Evolutionary conservation across 2,113 vertebrate species (phyloP).

Genomic region (Aegotheles bennettii): DNA sequence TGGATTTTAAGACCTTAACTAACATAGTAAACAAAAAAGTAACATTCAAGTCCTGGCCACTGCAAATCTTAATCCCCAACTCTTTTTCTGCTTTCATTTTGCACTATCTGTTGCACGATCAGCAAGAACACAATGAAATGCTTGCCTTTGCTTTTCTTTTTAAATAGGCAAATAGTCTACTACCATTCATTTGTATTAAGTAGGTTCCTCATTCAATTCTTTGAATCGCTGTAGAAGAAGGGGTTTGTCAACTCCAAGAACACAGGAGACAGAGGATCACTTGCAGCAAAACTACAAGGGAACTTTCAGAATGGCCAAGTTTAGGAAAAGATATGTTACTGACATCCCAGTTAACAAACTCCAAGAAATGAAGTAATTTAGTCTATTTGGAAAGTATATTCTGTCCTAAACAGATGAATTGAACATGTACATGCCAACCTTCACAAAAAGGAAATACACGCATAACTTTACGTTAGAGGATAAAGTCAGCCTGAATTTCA

Average conservation of each 20-base stretch:
- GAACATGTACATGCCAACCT: neutral
- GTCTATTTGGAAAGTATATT: neutral
- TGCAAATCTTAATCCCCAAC: neutral
- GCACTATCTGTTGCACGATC: neutral
- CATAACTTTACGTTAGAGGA: neutral
- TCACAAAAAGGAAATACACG: neutral
- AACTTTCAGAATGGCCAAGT: neutral
- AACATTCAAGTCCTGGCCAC: neutral
- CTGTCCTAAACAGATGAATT: neutral
- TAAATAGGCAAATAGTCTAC: neutral
- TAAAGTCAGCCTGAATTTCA: constrained; percentile 17
- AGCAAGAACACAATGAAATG: neutral
- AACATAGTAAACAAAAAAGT: neutral
- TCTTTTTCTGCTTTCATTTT: neutral
- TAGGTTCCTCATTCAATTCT: neutral
- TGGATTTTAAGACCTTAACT: neutral
- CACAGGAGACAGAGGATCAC: neutral
- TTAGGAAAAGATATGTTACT: neutral
- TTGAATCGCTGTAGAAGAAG: neutral
- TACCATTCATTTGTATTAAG: neutral
- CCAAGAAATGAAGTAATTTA: neutral
- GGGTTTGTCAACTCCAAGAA: neutral
- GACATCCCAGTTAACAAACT: neutral
- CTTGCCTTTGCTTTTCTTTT: neutral
- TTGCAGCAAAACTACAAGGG: neutral